Conservation (phyloP, 1,140 invertebrate species). For the Asbolus verrucosus region DNA sequence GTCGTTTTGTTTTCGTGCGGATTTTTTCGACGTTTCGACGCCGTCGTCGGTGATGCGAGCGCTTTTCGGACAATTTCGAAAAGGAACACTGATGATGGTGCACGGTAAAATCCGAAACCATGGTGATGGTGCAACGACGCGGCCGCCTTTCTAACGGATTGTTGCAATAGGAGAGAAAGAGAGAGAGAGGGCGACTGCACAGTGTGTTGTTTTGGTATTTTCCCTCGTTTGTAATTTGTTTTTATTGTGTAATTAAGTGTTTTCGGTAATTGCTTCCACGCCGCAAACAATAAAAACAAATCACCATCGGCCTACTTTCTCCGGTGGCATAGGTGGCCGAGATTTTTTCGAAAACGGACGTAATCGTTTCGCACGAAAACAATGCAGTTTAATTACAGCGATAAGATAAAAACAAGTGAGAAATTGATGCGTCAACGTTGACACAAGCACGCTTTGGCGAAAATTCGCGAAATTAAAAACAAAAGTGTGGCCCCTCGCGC, state of each 20-base stretch:
- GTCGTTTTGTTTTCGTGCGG: background rate
- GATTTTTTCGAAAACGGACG: background rate
- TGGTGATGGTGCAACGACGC: constrained; percentile 11
- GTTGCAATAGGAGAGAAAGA: too few relatives aligned
- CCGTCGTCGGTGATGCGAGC: too few relatives aligned
- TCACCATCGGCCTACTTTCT: background rate
- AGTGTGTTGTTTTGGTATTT: constrained; percentile 19
- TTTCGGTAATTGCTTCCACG: background rate
- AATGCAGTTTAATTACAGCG: too few relatives aligned
- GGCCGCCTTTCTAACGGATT: constrained; percentile 17
- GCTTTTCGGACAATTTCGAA: too few relatives aligned
- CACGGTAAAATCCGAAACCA: too few relatives aligned
- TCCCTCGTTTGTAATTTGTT: background rate
- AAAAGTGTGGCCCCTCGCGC: too few relatives aligned
- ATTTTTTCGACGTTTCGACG: background rate
- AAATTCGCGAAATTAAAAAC: too few relatives aligned
- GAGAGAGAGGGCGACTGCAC: constrained; percentile 11
- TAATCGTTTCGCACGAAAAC: background rate
- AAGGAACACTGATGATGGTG: too few relatives aligned
- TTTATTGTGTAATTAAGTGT: background rate
- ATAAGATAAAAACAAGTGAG: too few relatives aligned
- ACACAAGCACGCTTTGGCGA: too few relatives aligned
- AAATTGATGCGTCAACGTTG: too few relatives aligned
- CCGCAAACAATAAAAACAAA: background rate
- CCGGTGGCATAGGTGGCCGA: background rate